Base-by-base conservation (phyloP, 2,888 invertebrate species). In the Drosophila vallismaia region DNA sequence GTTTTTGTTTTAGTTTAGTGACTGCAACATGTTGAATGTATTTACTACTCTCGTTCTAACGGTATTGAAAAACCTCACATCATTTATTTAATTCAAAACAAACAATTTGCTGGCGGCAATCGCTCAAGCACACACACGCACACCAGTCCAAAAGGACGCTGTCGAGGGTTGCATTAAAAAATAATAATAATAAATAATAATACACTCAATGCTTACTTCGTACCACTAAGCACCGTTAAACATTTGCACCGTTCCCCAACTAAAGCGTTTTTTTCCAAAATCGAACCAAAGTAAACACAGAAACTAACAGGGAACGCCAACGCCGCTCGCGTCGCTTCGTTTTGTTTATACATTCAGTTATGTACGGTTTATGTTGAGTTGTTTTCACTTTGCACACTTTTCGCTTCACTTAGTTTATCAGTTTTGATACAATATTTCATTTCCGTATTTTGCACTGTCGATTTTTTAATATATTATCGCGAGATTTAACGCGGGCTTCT, bases 21-120 rank as follows among this genome's bases (percentile, higher is more conserved):
- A 40, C 75, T 81, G 87, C 81, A 81, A 81, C 81, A 81, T 81
- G 87, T 84, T 84, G 84, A 72, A 81, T 83, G 71, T 75, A 38
- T 46, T 63, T 63, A 51, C 68, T 9, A 51, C 68, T 9, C 40
- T 54, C 19, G 51, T 56, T 24, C 24, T 67, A 67, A 67, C 67
- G 67, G 68, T 68, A 59, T 48, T 59, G 38, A 12, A 31, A 24
- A n/a, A 31, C 24, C 5, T 31, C 14, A 10, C 8, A 19, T 45
- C 54, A 9, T 19, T n/a, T 14, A 40, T 36, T 56, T 28, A 59
- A 48, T 59, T 31, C 29, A 62, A 60, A 31, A 60, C 31, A 31
- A 62, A 62, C 40, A 29, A 51, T 48, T 48, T 33, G n/a, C 40
- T 26, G n/a, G 38, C 62, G 40, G 60, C 60, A 42, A 9, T 12